These are phyloP conservation scores for Parapsyche elsis DNA, from an alignment of 1,140 invertebrate species.

Conservation along the genomic window DNA sequence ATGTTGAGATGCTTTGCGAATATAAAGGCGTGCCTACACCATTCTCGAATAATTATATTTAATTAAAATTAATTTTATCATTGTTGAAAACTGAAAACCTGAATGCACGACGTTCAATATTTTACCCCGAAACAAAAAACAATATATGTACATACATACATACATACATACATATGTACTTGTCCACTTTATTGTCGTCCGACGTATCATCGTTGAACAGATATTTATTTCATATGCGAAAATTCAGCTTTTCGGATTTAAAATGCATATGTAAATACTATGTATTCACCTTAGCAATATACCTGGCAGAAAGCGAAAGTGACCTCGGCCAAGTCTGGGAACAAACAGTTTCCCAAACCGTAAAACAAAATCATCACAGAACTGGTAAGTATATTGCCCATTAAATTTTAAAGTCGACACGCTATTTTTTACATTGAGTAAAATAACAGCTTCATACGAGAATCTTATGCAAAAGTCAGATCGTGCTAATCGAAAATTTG, in stretches of 20 bases:
- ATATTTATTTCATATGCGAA: background rate
- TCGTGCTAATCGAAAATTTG: background rate
- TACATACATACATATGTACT: too few species aligned
- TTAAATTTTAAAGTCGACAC: too few species aligned
- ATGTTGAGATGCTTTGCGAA: conserved; percentile 27
- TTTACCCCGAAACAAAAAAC: too few species aligned
- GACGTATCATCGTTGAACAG: too few species aligned
- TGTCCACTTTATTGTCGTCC: too few species aligned
- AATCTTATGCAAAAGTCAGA: too few species aligned
- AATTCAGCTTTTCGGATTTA: background rate
- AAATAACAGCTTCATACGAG: too few species aligned
- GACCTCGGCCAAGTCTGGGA: conserved; percentile 32
- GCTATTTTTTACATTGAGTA: too few species aligned
- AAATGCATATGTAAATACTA: background rate
- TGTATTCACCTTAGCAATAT: conserved; percentile 16
- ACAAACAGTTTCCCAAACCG: conserved; percentile 12
- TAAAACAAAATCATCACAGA: background rate
- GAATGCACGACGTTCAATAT: too few species aligned
- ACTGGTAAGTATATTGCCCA: background rate
- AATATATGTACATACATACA: background rate
- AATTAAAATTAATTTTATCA: too few species aligned
- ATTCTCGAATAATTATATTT: background rate
- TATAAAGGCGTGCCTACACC: background rate
- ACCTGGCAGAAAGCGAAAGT: conserved; percentile 37
- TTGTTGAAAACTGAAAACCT: too few species aligned